These are phyloP conservation scores for Eueremaeus valkanovi DNA, from an alignment of 2,888 invertebrate species.

Conservation along the genomic window DNA sequence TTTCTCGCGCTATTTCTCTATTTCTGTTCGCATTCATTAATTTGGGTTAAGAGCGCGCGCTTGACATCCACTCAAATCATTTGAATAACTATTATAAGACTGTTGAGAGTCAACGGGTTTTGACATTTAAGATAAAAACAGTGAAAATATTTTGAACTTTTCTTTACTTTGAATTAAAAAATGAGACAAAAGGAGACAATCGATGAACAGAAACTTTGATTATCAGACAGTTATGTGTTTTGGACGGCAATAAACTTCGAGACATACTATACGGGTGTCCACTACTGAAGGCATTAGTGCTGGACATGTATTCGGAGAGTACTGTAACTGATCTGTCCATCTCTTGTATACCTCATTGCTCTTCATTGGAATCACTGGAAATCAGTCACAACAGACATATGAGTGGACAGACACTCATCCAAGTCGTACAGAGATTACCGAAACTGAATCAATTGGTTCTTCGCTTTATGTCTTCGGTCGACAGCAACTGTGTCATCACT, in stretches of 20 bases:
- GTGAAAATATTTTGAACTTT: too few relatives aligned
- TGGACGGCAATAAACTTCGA: slow-evolving; percentile 5
- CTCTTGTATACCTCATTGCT: not conserved
- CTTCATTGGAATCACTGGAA: not conserved
- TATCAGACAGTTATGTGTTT: slow-evolving; percentile 26
- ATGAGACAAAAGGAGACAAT: too few relatives aligned
- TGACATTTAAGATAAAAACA: too few relatives aligned
- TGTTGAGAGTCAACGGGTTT: too few relatives aligned
- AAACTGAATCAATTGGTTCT: not conserved
- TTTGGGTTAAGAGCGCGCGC: too few relatives aligned
- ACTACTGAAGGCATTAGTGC: not conserved
- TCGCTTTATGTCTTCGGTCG: not conserved
- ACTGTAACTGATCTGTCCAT: not conserved
- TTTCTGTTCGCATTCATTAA: too few relatives aligned
- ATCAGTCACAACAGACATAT: not conserved
- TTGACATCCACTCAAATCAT: too few relatives aligned
- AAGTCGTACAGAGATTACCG: not conserved
- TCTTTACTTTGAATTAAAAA: too few relatives aligned
- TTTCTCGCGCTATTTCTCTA: too few relatives aligned
- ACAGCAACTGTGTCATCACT: not conserved
- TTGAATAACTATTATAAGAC: too few relatives aligned
- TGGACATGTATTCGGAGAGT: not conserved
- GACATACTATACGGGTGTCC: not conserved
- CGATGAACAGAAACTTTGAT: too few relatives aligned
- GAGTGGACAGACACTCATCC: not conserved